A percentile compares a stretch with the other conserved stretches of the same genome.
phyloP scores from a whole-genome alignment of 2,113 vertebrate genomes.

The Conger conger region DNA sequence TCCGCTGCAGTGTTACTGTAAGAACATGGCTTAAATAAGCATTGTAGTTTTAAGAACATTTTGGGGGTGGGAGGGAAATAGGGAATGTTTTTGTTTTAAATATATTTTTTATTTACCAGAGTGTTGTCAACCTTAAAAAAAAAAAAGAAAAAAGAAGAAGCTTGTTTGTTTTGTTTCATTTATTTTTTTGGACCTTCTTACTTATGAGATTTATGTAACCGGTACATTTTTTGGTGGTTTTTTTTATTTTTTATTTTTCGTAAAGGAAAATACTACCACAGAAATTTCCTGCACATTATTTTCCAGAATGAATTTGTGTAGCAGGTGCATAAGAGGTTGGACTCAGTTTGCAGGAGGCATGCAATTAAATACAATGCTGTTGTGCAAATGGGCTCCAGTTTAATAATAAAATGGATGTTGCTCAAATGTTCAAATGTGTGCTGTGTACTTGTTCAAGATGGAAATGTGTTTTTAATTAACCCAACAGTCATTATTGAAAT shows the following conservation, averaged over 20 bases:
- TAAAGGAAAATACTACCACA: conserved; percentile 66
- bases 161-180: conserved; percentile 71
- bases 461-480: not conserved
- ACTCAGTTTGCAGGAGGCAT: conserved; percentile 42
- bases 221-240: conserved; percentile 61
- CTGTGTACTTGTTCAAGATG: not conserved
- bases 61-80: conserved; percentile 73
- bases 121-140: conserved; percentile 14
- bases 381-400: conserved; percentile 50
- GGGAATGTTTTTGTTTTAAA: conserved; percentile 60
- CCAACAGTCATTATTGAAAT: no score
- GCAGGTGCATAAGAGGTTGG: conserved; percentile 72
- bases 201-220: conserved; percentile 73
- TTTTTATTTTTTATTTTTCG: no score
- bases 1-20: conserved; percentile 82
- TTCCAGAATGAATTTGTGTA: conserved; percentile 85
- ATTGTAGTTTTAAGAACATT: conserved; percentile 82
- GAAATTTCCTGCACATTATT: conserved; percentile 69
- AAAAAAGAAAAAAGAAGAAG: conserved; percentile 63
- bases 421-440: conserved; percentile 48
- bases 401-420: conserved; percentile 68
- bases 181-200: conserved; percentile 56
- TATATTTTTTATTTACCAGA: conserved; percentile 77
- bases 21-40: conserved; percentile 76
- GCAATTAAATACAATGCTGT: conserved; percentile 22